Conservation (phyloP, 2,797 vertebrate species). For the Pelochelys cantorii region DNA sequence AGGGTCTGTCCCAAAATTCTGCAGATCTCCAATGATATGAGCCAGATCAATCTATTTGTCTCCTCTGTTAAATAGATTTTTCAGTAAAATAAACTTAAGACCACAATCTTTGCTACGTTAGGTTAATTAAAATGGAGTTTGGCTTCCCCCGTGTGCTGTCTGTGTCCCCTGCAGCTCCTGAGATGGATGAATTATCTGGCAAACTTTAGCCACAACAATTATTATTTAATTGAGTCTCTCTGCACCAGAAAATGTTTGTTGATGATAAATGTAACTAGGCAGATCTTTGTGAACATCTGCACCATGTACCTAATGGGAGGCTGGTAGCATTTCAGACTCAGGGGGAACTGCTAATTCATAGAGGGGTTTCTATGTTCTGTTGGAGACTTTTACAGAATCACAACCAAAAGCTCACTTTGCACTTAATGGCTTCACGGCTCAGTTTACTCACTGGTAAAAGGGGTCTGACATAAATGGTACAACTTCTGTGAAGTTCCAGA, state of each 20-base stretch:
- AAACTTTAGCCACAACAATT: not conserved
- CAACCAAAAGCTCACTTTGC: not conserved
- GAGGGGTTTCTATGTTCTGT: not conserved
- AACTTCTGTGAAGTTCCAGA: not conserved
- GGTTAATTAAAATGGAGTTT: not conserved
- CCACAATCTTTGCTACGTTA: not conserved
- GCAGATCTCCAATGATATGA: not conserved
- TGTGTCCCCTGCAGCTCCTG: not conserved
- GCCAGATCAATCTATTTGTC: not conserved
- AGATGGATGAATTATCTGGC: not conserved
- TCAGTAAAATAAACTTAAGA: not conserved
- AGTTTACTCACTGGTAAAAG: not conserved
- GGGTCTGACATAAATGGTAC: not conserved
- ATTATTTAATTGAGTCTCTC: not conserved
- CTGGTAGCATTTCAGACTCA: not conserved
- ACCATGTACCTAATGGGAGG: not conserved
- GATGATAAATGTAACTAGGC: not conserved
- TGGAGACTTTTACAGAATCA: not conserved
- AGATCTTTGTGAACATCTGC: slow-evolving; percentile 27
- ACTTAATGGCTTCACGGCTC: not conserved
- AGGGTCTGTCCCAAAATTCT: not conserved
- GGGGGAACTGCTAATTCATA: not conserved
- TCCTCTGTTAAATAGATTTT: not conserved
- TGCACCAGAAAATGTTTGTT: slow-evolving; percentile 24
- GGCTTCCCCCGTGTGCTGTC: not conserved